phyloP scores from a whole-genome alignment of 1,140 invertebrate genomes.

The Drosophila subpulchrella region DNA sequence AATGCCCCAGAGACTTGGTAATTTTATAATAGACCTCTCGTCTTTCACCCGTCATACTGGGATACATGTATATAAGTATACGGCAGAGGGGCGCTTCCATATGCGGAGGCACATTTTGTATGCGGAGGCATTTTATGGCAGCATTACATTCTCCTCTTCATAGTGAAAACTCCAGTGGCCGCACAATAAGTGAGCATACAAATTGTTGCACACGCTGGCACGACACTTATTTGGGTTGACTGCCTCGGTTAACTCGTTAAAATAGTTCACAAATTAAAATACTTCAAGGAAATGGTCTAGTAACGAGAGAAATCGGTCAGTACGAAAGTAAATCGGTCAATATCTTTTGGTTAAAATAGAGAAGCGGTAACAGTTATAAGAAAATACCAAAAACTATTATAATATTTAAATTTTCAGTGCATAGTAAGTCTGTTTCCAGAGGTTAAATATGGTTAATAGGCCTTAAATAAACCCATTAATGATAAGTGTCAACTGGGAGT shows the following conservation, averaged over 20 bases:
- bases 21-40: conserved; percentile 47
- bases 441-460: neutral
- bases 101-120: conserved; percentile 14
- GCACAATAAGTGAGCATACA: conserved; percentile 15
- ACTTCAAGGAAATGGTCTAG: neutral
- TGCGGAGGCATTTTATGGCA: conserved; percentile 37
- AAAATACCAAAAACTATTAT: neutral
- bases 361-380: no score
- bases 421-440: neutral
- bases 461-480: conserved; percentile 1
- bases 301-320: conserved; percentile 1
- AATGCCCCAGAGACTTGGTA: conserved; percentile 22
- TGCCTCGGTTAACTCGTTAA: conserved; percentile 27
- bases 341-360: no score
- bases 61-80: neutral
- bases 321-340: neutral
- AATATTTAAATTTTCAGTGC: no score
- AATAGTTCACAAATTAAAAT: conserved; percentile 27
- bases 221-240: conserved; percentile 32
- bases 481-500: neutral
- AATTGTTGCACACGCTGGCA: conserved; percentile 36
- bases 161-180: conserved; percentile 32
- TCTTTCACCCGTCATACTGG: conserved; percentile 29
- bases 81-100: conserved; percentile 11
- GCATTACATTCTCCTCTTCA: conserved; percentile 21